phyloP scores from a whole-genome alignment of 2,797 vertebrate species.

The Taeniopygia guttata region DNA sequence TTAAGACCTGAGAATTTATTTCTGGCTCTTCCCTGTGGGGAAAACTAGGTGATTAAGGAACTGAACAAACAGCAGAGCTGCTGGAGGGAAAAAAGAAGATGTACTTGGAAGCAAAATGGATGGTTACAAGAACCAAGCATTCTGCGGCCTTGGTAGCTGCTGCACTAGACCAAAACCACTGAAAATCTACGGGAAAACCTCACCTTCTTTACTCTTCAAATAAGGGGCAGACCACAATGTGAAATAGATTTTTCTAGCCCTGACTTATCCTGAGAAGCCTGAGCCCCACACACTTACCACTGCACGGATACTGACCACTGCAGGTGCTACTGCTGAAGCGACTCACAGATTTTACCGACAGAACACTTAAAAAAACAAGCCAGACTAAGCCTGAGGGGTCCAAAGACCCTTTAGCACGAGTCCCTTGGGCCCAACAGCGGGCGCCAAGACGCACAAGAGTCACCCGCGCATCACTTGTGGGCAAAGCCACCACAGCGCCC shows the following conservation, averaged over 20 bases:
- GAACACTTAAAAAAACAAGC: neutral
- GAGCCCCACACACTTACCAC: neutral
- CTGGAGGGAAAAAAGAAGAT: neutral
- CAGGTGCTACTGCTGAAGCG: neutral
- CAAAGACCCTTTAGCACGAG: no score
- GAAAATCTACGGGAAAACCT: accelerated
- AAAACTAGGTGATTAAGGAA: neutral
- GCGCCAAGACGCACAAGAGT: no score
- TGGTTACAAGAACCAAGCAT: neutral
- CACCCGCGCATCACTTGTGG: neutral
- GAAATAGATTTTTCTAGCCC: accelerated
- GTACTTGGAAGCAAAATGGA: neutral
- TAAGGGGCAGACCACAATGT: accelerated
- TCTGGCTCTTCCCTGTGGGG: neutral
- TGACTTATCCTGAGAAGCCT: neutral
- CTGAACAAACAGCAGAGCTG: neutral
- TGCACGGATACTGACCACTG: neutral
- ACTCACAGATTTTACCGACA: neutral
- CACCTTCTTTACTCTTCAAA: no score
- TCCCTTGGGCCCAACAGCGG: neutral
- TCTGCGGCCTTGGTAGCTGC: no score
- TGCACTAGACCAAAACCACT: neutral
- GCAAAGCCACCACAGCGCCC: neutral
- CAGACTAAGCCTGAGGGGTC: no score
- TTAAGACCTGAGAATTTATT: neutral